Evolutionary conservation across 2,888 invertebrate genomes (phyloP).

Genomic region (Griposia aprilina): DNA sequence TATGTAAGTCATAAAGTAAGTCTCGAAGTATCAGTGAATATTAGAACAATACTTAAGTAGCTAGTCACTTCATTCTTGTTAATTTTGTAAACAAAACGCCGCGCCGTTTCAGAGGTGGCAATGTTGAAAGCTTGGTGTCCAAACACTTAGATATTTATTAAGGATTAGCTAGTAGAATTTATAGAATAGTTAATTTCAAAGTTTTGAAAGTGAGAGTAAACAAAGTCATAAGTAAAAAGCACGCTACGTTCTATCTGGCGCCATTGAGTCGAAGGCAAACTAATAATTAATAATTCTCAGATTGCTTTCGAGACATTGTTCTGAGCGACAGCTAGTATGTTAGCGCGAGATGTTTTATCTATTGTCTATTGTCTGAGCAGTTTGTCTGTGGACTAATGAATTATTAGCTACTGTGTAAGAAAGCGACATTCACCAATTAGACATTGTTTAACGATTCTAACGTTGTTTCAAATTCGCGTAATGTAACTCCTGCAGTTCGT

Average conservation of each 20-base stretch:
- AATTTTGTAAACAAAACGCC: slow-evolving; percentile 58
- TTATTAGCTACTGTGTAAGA: slow-evolving; percentile 57
- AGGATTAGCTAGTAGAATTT: slow-evolving; percentile 69
- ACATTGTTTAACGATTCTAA: slow-evolving; percentile 79
- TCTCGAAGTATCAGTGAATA: slow-evolving; percentile 67
- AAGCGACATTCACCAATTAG: slow-evolving; percentile 80
- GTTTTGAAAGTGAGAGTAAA: slow-evolving; percentile 64
- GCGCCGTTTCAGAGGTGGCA: slow-evolving; percentile 55
- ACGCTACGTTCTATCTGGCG: slow-evolving; percentile 46
- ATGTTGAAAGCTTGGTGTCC: slow-evolving; percentile 67
- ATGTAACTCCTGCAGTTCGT: slow-evolving; percentile 58
- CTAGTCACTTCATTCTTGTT: slow-evolving; percentile 77
- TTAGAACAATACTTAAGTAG: slow-evolving; percentile 68
- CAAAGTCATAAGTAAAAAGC: slow-evolving; percentile 59
- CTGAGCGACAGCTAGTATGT: slow-evolving; percentile 70
- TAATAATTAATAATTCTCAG: slow-evolving; percentile 65
- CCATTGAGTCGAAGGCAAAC: slow-evolving; percentile 55
- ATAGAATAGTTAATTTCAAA: slow-evolving; percentile 68
- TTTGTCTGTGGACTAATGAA: slow-evolving; percentile 62
- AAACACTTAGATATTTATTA: slow-evolving; percentile 68
- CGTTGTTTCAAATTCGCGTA: slow-evolving; percentile 63
- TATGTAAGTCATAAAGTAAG: slow-evolving; percentile 65
- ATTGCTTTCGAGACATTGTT: slow-evolving; percentile 79
- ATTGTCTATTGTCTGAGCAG: slow-evolving; percentile 72
- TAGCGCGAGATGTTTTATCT: slow-evolving; percentile 70